Evolutionary conservation across 1,140 invertebrate species (phyloP), one percentile per base, ranked within the genome.

Genomic region (Nomia melanderi): DNA sequence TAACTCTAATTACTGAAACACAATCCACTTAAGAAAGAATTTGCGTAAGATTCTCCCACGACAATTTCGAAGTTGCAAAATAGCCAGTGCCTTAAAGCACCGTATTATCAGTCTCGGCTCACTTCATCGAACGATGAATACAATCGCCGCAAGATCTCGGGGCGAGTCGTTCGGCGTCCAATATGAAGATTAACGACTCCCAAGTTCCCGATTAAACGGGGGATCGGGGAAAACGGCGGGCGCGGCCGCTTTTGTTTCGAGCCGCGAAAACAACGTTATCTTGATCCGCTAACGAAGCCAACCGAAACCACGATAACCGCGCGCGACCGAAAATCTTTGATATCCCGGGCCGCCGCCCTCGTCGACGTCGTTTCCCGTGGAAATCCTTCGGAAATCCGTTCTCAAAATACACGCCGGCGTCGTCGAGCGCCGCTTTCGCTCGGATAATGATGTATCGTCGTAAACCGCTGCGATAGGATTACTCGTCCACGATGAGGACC

Each of bases 181-280:
- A 76, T 76, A 76, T 39, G 73, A 76, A 76, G 73, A 76, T 76
- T 76, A 76, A 76, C 73, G 73, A 76, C 64, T 50, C 39, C 53
- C 53, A 60, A 69, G 73, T 76, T 69, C 36, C 65, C 65, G 64
- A 69, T 75, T 69, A 75, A 75, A 69, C 64, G 4, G 47, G 57
- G 27, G n/a, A 47, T 33, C 25, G 25, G 39, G 23, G 63, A 47
- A 56, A 44, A 39, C 4, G n/a, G 9, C 36, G 59, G 25, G 6
- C 47, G 47, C 33, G 5, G 23, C 14, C 41, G 47, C 73, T 47
- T 76, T 67, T 76, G 73, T 76, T 47, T 29, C 20, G 23, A 6
- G 8, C 36, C 17, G 20, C 29, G 62, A 25, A n/a, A 69, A 69
- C 73, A 76, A 69, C 73, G 65, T 69, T 76, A 76, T 76, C 73